phyloP scores from a whole-genome alignment of 2,113 vertebrate species.

The Archocentrus centrarchus region DNA sequence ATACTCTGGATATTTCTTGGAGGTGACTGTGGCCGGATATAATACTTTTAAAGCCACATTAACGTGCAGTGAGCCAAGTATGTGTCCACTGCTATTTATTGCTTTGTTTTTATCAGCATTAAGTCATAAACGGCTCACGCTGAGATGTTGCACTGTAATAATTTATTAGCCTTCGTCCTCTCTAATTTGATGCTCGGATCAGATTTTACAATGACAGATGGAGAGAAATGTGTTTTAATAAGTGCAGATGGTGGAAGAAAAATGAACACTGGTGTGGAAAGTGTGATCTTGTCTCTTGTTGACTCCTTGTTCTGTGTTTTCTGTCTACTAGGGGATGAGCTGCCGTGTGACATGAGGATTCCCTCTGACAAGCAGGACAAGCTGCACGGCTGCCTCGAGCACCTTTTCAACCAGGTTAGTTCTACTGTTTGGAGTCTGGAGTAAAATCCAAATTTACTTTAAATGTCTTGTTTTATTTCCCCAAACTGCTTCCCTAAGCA shows the following conservation, averaged over 20 bases:
- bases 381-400: constrained; percentile 95
- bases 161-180: not conserved
- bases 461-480: not conserved
- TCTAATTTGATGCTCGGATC: not conserved
- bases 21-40: constrained; percentile 29
- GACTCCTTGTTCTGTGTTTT: not conserved
- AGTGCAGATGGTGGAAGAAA: not conserved
- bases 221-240: constrained; percentile 9
- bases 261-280: not conserved
- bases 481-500: not conserved
- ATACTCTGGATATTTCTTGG: constrained; percentile 6
- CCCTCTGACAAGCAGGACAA: constrained; percentile 97
- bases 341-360: constrained; percentile 97
- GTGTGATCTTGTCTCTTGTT: not conserved
- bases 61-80: constrained; percentile 14
- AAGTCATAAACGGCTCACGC: not conserved
- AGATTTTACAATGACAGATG: constrained; percentile 15
- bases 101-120: constrained; percentile 21
- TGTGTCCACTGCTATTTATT: constrained; percentile 25
- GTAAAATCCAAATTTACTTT: not conserved
- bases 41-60: constrained; percentile 15
- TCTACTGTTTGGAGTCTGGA: not conserved
- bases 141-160: not conserved
- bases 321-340: constrained; percentile 89
- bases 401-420: constrained; percentile 96